Evolutionary conservation across 2,797 vertebrate genomes (phyloP), one percentile per base, ranked within the genome.

Genomic region (Tamandua tetradactyla): DNA sequence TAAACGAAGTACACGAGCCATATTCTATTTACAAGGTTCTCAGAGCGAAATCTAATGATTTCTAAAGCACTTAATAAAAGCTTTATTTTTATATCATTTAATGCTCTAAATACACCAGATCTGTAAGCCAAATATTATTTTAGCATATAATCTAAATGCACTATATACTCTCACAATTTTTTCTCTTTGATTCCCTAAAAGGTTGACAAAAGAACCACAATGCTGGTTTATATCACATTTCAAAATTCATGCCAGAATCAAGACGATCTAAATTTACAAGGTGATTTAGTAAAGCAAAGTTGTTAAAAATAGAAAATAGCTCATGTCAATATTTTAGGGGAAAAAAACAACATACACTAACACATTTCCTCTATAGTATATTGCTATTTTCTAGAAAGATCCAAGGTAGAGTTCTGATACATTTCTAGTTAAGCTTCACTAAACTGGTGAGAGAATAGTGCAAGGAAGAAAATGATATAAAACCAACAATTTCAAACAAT

Each of bases 31-130:
- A 25, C n/a, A n/a, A n/a, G n/a, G n/a, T n/a, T n/a, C n/a, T n/a
- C n/a, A n/a, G n/a, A n/a, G n/a, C n/a, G n/a, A 66, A 76, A 69
- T 55, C 30, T 75, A 89, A 68, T 55, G 35, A 69, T 66, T 55
- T 80, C 66, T 61, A 75, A 82, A 25, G 88, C 27, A 89, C n/a
- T 90, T 68, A 84, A 80, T 71, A 72, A 81, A 94, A 66, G 20
- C 6, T 90, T 74, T 79, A 66, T 79, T 76, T 88, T 23, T 75
- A 91, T 49, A 69, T n/a, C 20, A 10, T 69, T 32, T 44, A 91
- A 78, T 22, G 69, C 18, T 74, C 23, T 52, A 86, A 86, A 71
- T 72, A 79, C 14, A 90, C 59, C 49, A 78, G 74, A 76, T 81
- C 64, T 49, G 37, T 59, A 68, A 87, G 69, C 47, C 32, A 84